Base-by-base conservation (phyloP, 2,888 invertebrate species). In the Cosmia pyralina region DNA sequence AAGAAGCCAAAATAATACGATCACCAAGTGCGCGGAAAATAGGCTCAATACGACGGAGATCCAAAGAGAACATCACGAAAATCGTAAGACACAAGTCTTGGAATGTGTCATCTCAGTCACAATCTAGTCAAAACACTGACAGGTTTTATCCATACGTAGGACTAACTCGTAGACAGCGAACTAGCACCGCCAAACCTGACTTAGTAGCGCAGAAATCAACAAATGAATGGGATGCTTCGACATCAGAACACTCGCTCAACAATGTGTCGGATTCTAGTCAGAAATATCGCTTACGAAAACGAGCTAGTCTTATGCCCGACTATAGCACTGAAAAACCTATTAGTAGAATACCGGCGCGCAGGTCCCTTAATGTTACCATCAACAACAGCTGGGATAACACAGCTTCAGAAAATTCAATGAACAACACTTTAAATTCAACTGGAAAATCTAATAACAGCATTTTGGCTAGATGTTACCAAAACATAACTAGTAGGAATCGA, bases 1-100 rank as follows among this genome's bases (percentile, higher is more conserved):
- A 96, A 52, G 97, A 98, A 86, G 96, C 97, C 67, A 97, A 97
- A 88, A 96, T 98, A 11, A 97, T 98, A 77, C 94, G 98, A 81
- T 98, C 98, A 0, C 98, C 98, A 0, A 98, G 98, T 90, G 98
- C 98, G 2, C 96, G 98, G 67, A 98, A 98, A 96, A 98, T 98
- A 75, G 98, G 98, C 34, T 97, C 97, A 13, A 96, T 98, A 83
- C 94, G 98, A 88, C 96, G 98, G 63, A 95, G 98, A 68, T 98
- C 98, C 0, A 97, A 97, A 89, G 98, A 98, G 85, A 95, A 96
- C 80, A 91, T 93, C 60, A 95, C 94, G 3, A 96, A 96, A 91
- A 92, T 97, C 44, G 95, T 96, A 34, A 94, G 97, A 50, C 97
- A 97, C 83, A 97, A 97, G 84, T 97, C 98, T 0, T 97, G 97